phyloP scores from a whole-genome alignment of 1,140 invertebrate genomes.

The Vanessa tameamea region DNA sequence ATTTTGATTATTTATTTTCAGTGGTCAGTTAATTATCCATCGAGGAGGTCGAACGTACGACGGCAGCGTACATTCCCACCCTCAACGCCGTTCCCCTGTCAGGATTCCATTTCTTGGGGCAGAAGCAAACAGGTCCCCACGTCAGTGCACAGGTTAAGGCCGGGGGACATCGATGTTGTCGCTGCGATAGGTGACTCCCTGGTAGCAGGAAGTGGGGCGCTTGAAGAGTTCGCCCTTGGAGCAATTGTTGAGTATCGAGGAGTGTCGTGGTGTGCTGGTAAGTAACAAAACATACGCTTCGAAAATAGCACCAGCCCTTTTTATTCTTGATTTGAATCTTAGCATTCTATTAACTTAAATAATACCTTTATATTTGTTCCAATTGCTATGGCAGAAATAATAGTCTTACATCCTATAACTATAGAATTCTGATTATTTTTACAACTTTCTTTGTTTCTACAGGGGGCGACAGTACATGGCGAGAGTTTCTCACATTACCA shows the following conservation, averaged over 20 bases:
- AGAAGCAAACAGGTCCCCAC: constrained; percentile 58
- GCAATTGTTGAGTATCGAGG: constrained; percentile 89
- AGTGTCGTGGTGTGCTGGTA: constrained; percentile 88
- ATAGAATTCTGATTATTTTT: neutral
- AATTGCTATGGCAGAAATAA: no score
- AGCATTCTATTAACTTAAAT: no score
- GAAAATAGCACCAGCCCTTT: neutral
- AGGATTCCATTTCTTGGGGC: constrained; percentile 53
- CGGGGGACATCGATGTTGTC: constrained; percentile 89
- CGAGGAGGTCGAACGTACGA: constrained; percentile 63
- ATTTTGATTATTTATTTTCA: constrained; percentile 48
- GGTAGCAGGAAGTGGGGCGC: constrained; percentile 87
- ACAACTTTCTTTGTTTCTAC: constrained; percentile 35
- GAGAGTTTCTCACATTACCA: constrained; percentile 85
- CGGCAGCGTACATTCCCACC: constrained; percentile 61
- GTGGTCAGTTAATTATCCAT: constrained; percentile 63
- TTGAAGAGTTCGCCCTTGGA: constrained; percentile 86
- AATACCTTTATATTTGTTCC: no score
- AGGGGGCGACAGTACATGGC: constrained; percentile 87
- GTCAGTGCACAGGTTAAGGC: constrained; percentile 81
- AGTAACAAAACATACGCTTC: neutral
- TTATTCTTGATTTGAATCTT: neutral
- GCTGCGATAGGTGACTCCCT: constrained; percentile 90
- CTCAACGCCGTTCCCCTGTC: constrained; percentile 66
- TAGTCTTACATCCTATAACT: no score